These are phyloP conservation scores for Chamaea fasciata DNA, from an alignment of 2,113 vertebrate genomes.

Conservation along the genomic window DNA sequence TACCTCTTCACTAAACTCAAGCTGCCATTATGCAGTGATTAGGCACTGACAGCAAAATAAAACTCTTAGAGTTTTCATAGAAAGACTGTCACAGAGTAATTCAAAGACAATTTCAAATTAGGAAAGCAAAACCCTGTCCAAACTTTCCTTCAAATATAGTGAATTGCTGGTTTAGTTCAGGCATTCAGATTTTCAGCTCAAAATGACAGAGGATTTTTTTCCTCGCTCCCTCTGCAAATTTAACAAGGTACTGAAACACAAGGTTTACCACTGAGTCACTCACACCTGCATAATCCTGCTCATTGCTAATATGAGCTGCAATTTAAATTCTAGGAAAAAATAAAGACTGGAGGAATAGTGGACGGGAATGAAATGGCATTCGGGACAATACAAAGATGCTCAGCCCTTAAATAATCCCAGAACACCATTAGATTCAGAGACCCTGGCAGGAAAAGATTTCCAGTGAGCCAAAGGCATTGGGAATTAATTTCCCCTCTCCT, in stretches of 20 bases:
- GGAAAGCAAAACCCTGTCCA: background rate
- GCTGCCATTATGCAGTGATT: background rate
- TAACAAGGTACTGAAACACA: background rate
- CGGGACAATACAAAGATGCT: background rate
- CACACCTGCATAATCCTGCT: background rate
- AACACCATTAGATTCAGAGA: background rate
- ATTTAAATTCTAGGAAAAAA: background rate
- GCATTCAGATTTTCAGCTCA: background rate
- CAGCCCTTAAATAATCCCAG: background rate
- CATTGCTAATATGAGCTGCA: background rate
- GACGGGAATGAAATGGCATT: background rate
- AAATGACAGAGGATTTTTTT: background rate
- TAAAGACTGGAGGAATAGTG: background rate
- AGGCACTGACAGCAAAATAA: background rate
- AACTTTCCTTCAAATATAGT: background rate
- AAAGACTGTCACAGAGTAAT: background rate
- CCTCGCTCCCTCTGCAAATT: background rate
- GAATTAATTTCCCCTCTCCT: background rate
- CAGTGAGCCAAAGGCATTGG: background rate
- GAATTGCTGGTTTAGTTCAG: background rate
- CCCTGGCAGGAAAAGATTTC: background rate
- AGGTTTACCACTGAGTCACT: background rate
- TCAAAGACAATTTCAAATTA: slow-evolving; percentile 8
- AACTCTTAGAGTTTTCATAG: background rate
- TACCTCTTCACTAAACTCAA: background rate